Evolutionary conservation across 2,797 vertebrate species (phyloP), one percentile per base, ranked within the genome.

Genomic region (Bufotes viridis): DNA sequence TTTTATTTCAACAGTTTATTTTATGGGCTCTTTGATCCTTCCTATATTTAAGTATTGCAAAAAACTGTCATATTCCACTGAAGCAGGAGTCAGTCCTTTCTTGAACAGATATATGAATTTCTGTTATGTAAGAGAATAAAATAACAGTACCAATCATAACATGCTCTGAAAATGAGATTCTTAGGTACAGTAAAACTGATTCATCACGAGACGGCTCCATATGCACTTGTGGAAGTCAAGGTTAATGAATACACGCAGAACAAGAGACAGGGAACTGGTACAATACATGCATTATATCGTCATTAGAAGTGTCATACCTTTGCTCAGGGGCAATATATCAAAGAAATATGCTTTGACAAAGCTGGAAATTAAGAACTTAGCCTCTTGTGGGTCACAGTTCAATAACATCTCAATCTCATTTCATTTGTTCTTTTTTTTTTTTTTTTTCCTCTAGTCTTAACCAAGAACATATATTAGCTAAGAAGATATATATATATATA

Each of bases 271-370:
- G 60, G 76, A 84, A 85, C 58, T 81, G 78, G 53, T 65, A 57
- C 78, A 81, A 81, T 63, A 65, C 83, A 89, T 89, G 83, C 83
- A 89, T 89, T 89, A 85, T 85, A 80, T 76, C 22, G 83, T 89
- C 82, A 89, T 89, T 85, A 89, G 69, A 89, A 55, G 83, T 89
- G 87, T 89, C 83, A 85, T 89, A 85, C 78, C 83, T 89, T 81
- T 57, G 34, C 78, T 76, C 58, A 20, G 58, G 78, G 42, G 78
- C 80, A 89, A 89, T 89, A 89, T 70, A 89, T 89, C 87, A 89
- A 85, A 80, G 3, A 60, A 89, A 88, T 88, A 69, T 75, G 22
- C 67, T 57, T 75, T 81, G 87, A 85, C 78, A 88, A 81, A 85
- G 87, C 78, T 89, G 82, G 69, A 76, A 85, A 85, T 75, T 65